Conservation (phyloP, 2,888 invertebrate species). For the Allophyes oxyacanthae region DNA sequence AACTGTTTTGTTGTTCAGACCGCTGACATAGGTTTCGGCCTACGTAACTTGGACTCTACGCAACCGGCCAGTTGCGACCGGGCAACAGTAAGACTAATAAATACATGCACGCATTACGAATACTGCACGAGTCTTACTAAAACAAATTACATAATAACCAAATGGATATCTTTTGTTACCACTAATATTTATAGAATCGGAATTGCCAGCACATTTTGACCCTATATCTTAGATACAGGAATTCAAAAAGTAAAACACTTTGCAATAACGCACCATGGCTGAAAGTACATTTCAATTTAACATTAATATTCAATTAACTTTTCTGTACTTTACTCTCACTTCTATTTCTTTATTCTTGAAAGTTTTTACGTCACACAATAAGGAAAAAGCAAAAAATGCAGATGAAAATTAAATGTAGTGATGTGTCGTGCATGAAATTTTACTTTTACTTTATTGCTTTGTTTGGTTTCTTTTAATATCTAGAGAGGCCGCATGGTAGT, state of each 20-base stretch:
- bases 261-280: constrained; percentile 16
- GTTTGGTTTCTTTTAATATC: constrained; percentile 78
- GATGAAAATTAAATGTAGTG: constrained; percentile 31
- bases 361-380: constrained; percentile 10
- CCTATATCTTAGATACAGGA: constrained; percentile 6
- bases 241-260: constrained; percentile 5
- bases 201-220: constrained; percentile 27
- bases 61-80: constrained; percentile 82
- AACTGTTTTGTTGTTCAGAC: constrained; percentile 79
- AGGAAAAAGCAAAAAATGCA: constrained; percentile 13
- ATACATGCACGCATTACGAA: constrained; percentile 73
- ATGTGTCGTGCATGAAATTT: constrained; percentile 73
- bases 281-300: constrained; percentile 4
- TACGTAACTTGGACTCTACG: constrained; percentile 82
- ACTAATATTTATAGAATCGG: background rate
- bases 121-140: constrained; percentile 63
- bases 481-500: constrained; percentile 89
- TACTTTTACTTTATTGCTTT: constrained; percentile 79
- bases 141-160: constrained; percentile 34
- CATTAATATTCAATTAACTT: constrained; percentile 18
- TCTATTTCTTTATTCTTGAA: constrained; percentile 12
- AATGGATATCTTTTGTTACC: constrained; percentile 22
- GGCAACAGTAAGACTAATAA: constrained; percentile 81
- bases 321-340: constrained; percentile 11
- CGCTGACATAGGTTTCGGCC: constrained; percentile 83